Evolutionary conservation across 2,113 vertebrate species (phyloP).

Genomic region (Smithornis capensis): DNA sequence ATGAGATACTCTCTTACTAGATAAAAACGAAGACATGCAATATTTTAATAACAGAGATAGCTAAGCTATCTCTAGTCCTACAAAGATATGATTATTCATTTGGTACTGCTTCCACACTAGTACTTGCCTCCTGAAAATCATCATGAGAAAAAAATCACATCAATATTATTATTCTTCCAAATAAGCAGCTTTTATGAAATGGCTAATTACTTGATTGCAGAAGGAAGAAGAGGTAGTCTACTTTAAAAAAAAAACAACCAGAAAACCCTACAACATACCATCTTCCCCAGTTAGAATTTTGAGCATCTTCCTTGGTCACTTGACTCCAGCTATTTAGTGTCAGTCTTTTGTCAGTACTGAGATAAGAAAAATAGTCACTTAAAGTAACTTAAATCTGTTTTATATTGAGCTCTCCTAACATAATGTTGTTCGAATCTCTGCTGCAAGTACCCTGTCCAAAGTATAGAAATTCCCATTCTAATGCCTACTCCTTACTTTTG

Average conservation of each 20-base stretch:
- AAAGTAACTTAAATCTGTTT: not conserved
- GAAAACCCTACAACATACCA: not conserved
- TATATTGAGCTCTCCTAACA: not conserved
- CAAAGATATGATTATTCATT: not conserved
- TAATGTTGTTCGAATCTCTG: not conserved
- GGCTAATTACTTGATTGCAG: not conserved
- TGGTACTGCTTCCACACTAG: not conserved
- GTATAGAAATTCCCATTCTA: not conserved
- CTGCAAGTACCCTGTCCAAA: not conserved
- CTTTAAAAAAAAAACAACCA: not conserved
- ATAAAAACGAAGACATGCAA: not conserved
- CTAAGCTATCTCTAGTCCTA: not conserved
- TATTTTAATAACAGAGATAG: not conserved
- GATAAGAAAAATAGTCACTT: not conserved
- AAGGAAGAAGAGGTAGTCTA: not conserved
- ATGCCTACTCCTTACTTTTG: not conserved
- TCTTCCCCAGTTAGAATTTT: not conserved
- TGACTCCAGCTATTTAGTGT: not conserved
- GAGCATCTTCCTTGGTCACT: not conserved
- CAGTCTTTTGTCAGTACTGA: not conserved
- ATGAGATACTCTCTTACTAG: not conserved
- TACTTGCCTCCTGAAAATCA: not conserved
- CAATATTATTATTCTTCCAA: not conserved
- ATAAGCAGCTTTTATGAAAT: not conserved
- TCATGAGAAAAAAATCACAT: fast-evolving